phyloP scores from a whole-genome alignment of 2,888 invertebrate species.

The Melieria crassipennis region DNA sequence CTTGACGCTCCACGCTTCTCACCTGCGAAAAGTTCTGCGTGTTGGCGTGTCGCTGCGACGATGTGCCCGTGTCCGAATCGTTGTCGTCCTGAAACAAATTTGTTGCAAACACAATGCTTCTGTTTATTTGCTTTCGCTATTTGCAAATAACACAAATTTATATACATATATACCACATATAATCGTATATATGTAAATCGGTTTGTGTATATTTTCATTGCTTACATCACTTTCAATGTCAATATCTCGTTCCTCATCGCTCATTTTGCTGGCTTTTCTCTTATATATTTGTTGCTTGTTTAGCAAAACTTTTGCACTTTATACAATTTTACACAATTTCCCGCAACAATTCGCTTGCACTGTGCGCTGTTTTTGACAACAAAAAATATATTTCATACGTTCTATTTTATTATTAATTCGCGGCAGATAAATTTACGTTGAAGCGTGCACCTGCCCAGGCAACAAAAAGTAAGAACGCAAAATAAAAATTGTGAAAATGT shows the following conservation, averaged over 20 bases:
- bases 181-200: slow-evolving; percentile 1
- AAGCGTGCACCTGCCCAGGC: too few species aligned
- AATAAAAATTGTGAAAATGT: too few species aligned
- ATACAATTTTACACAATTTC: too few species aligned
- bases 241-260: slow-evolving; percentile 94
- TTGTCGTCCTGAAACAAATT: slow-evolving; percentile 74
- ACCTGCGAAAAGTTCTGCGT: slow-evolving; percentile 84
- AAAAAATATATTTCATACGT: too few species aligned
- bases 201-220: slow-evolving; percentile 46
- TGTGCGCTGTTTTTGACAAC: too few species aligned
- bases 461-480: too few species aligned
- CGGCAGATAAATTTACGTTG: too few species aligned
- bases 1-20: slow-evolving; percentile 42
- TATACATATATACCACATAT: neutral
- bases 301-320: too few species aligned
- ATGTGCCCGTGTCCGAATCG: slow-evolving; percentile 76
- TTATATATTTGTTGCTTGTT: too few species aligned
- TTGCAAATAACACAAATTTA: neutral
- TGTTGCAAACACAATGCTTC: neutral
- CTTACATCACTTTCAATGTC: slow-evolving; percentile 96
- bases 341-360: too few species aligned
- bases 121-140: neutral
- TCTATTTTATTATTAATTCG: too few species aligned
- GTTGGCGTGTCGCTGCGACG: slow-evolving; percentile 71
- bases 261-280: slow-evolving; percentile 70